Conservation (phyloP, 2,113 vertebrate genomes). For the Tyto alba region DNA sequence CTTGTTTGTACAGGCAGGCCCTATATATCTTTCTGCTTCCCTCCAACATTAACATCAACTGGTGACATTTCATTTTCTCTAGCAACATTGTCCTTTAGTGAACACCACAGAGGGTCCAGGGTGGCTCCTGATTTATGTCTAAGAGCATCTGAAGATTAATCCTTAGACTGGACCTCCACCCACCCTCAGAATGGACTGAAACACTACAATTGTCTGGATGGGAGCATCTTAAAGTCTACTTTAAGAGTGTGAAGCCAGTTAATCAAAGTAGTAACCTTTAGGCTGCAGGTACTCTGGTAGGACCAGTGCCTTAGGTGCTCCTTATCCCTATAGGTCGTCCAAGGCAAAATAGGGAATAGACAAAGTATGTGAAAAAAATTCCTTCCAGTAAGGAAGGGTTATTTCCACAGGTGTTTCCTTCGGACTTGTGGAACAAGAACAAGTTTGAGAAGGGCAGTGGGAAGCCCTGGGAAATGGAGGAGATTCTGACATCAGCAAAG, state of each 20-base stretch:
- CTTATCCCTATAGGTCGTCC: neutral
- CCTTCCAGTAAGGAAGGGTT: neutral
- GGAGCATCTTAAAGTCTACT: neutral
- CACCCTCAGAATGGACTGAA: neutral
- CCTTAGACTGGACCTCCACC: neutral
- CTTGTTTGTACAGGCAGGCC: neutral
- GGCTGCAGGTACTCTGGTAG: neutral
- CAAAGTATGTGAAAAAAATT: neutral
- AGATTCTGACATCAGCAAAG: neutral
- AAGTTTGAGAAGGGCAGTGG: neutral
- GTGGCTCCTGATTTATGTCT: neutral
- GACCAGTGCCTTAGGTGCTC: neutral
- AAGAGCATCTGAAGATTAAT: neutral
- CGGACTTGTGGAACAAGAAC: neutral
- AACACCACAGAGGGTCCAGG: neutral
- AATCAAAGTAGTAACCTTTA: neutral
- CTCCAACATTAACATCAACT: neutral
- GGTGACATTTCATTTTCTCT: neutral
- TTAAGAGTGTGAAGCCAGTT: neutral
- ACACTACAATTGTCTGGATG: neutral
- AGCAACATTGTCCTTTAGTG: neutral
- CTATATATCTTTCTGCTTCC: neutral
- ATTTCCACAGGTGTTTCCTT: neutral
- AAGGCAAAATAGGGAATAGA: neutral
- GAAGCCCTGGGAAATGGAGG: neutral